Base-by-base conservation (phyloP, 2,888 invertebrate species). In the Pecten maximus region DNA sequence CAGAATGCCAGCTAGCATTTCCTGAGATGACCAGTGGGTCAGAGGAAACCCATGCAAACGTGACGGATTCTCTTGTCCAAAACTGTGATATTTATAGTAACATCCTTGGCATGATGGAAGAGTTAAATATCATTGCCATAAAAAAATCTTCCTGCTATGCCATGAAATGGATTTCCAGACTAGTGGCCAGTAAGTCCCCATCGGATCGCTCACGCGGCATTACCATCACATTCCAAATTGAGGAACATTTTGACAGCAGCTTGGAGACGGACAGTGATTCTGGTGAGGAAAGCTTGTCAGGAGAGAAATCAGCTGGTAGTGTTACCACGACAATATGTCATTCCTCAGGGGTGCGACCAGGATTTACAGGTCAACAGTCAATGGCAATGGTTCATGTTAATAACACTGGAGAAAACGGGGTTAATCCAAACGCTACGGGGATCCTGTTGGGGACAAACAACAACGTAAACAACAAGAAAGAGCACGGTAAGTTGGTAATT, bases 241-340 rank as follows among this genome's bases (percentile, higher is more conserved):
- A 74, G 74, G 74, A 74, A 74, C 74, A 74, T 74, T 74, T 74
- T 74, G 74, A 74, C 35, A 74, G 74, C 35, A 74, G 35, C 74
- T 35, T 74, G 74, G 35, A 74, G 74, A 74, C 12, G 2, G 28
- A 74, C 16, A 35, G 74, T 10, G 28, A 2, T 10, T 35, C 74
- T 74, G 35, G 74, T 74, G 35, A 74, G 60, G 60, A 16, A 74
- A 35, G 74, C 28, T 12, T 35, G 8, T 28, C 74, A 35, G 74
- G 15, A 74, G 23, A 35, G 74, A 74, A 74, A 74, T 74, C 74
- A 2, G 35, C 74, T 12, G 35, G 10, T 74, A 35, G 74, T 2
- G 74, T 74, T 74, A 74, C 74, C 74, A 74, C 74, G 16, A 74
- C 74, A 74, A 35, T 74, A 74, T 74, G 74, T 15, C 74, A 74